Conservation (phyloP, 2,888 invertebrate species). For the Torymus texanus region DNA sequence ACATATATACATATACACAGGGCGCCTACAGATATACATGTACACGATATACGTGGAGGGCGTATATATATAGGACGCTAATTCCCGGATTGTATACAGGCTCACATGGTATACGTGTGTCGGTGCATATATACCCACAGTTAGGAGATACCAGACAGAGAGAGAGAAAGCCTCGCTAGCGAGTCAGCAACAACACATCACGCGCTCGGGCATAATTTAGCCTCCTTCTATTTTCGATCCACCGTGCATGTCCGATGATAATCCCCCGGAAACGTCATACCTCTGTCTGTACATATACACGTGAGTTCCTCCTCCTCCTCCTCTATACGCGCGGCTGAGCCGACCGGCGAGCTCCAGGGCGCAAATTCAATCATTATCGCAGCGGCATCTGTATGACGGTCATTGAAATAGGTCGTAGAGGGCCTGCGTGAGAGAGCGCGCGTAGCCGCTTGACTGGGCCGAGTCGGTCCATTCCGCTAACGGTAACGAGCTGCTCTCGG, state of each 20-base stretch:
- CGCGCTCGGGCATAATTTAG: conserved; percentile 19
- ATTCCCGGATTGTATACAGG: neutral
- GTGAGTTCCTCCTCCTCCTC: neutral
- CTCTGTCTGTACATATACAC: no score
- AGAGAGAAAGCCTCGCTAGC: neutral
- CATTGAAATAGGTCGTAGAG: conserved; percentile 74
- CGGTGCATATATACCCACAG: neutral
- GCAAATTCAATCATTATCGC: conserved; percentile 71
- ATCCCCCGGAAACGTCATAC: neutral
- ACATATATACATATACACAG: neutral
- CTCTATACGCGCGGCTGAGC: neutral
- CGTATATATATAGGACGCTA: conserved; percentile 1
- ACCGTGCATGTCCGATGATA: conserved; percentile 17
- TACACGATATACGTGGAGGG: neutral
- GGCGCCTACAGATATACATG: conserved; percentile 2
- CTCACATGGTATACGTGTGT: neutral
- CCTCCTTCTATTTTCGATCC: conserved; percentile 43
- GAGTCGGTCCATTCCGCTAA: conserved; percentile 73
- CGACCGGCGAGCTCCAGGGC: neutral
- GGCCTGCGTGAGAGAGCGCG: conserved; percentile 52
- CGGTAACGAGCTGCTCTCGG: conserved; percentile 73
- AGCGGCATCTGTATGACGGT: conserved; percentile 75
- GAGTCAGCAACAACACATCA: neutral
- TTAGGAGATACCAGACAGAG: no score
- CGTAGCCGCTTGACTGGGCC: conserved; percentile 59